A percentile compares a stretch with the other conserved stretches of the same genome.
These are phyloP conservation scores for Scrobipalpa costella DNA, from an alignment of 2,888 invertebrate genomes.

Conservation along the genomic window DNA sequence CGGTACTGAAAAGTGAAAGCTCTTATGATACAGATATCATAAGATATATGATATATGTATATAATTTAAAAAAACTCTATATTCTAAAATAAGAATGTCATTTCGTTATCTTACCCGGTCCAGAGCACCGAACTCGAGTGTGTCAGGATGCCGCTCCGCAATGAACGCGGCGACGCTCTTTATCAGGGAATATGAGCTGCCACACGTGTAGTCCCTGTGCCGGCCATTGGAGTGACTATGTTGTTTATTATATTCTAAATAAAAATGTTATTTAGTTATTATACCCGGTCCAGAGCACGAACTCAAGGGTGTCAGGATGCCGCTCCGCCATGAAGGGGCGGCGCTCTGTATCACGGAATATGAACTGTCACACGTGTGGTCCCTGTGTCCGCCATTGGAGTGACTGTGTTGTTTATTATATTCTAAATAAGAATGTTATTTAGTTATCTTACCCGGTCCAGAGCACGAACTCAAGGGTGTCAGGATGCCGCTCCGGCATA, in stretches of 20 bases:
- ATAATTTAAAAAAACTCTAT: too few species aligned
- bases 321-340: constrained; percentile 93
- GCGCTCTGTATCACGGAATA: constrained; percentile 95
- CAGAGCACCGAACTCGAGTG: too few species aligned
- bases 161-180: too few species aligned
- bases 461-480: constrained; percentile 94
- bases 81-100: too few species aligned
- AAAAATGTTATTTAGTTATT: not conserved
- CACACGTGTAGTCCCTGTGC: too few species aligned
- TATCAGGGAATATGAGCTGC: too few species aligned
- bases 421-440: not conserved
- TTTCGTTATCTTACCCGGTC: too few species aligned
- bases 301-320: constrained; percentile 92
- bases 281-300: constrained; percentile 96
- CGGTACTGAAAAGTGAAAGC: too few species aligned
- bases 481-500: constrained; percentile 91
- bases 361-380: constrained; percentile 92
- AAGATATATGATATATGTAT: too few species aligned
- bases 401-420: constrained; percentile 47
- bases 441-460: constrained; percentile 88
- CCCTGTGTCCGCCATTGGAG: constrained; percentile 73
- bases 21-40: too few species aligned
- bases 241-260: not conserved
- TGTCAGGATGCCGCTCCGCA: too few species aligned
- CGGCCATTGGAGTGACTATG: too few species aligned